A percentile compares a stretch with the other conserved stretches of the same genome.
Conservation (phyloP, 2,888 invertebrate species). For the Catotricha subobsoleta region DNA sequence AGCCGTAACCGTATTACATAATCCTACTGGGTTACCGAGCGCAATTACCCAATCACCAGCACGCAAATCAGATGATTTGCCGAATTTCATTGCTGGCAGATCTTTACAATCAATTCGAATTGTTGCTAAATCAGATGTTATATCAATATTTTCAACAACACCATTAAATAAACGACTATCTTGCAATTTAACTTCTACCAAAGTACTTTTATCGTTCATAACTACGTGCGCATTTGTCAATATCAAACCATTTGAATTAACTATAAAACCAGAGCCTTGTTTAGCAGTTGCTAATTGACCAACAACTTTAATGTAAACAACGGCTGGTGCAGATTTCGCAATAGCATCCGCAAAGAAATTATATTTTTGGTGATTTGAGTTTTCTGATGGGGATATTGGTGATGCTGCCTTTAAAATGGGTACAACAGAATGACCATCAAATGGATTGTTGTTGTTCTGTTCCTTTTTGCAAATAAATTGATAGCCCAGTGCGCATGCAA, state of each 20-base stretch:
- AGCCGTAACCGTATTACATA: conserved; percentile 82
- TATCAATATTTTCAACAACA: conserved; percentile 65
- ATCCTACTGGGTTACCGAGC: conserved; percentile 72
- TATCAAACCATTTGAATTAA: conserved; percentile 70
- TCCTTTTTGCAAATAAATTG: too few species aligned
- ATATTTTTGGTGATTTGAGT: conserved; percentile 21
- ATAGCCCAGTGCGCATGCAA: too few species aligned
- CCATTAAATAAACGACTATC: conserved; percentile 59
- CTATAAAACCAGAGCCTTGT: conserved; percentile 86
- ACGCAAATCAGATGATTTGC: conserved; percentile 52
- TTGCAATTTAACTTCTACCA: conserved; percentile 45
- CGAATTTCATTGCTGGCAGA: conserved; percentile 62
- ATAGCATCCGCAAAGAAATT: conserved; percentile 91
- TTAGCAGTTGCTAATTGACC: conserved; percentile 44
- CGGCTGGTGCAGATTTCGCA: conserved; percentile 62
- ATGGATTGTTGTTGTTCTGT: too few species aligned
- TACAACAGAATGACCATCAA: too few species aligned
- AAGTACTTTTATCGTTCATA: conserved; percentile 52
- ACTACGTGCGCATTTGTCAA: conserved; percentile 93
- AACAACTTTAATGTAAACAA: conserved; percentile 80
- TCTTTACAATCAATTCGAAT: conserved; percentile 61
- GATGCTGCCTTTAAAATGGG: too few species aligned
- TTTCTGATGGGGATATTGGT: too few species aligned
- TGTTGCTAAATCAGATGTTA: conserved; percentile 73
- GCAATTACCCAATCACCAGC: conserved; percentile 93